Conservation (phyloP, 2,797 vertebrate species). For the Hippoglossus hippoglossus region DNA sequence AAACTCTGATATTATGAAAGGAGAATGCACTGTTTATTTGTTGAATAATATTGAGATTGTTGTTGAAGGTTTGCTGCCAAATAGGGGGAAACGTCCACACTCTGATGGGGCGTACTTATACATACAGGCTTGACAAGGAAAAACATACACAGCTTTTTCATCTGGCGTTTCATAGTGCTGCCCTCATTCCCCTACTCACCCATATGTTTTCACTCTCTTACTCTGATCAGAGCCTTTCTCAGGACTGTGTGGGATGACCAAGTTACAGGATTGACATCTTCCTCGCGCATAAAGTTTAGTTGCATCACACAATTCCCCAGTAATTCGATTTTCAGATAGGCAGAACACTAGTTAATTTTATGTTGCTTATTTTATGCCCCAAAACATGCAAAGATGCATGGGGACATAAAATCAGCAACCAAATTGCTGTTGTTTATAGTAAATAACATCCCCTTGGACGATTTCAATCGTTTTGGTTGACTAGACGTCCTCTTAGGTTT, state of each 20-base stretch:
- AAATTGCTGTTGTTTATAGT: background rate
- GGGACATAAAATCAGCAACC: too few species aligned
- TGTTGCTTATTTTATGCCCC: background rate
- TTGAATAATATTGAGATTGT: background rate
- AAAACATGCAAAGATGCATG: background rate
- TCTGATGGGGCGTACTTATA: background rate
- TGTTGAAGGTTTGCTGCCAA: background rate
- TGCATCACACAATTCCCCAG: background rate
- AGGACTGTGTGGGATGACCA: background rate
- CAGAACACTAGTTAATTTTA: too few species aligned
- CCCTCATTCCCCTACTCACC: background rate
- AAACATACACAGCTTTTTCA: background rate
- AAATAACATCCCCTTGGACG: background rate
- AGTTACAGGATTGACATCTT: background rate
- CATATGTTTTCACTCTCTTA: background rate
- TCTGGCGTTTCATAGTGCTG: too few species aligned
- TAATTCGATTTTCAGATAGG: background rate
- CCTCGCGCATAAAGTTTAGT: background rate
- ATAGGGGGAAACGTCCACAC: background rate
- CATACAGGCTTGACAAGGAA: background rate
- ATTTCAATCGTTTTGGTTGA: too few species aligned
- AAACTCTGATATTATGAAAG: too few species aligned
- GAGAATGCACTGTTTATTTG: too few species aligned
- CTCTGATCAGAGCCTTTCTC: background rate
- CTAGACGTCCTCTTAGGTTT: too few species aligned